These are phyloP conservation scores for Volucella inflata DNA, from an alignment of 2,888 invertebrate species.

Conservation along the genomic window DNA sequence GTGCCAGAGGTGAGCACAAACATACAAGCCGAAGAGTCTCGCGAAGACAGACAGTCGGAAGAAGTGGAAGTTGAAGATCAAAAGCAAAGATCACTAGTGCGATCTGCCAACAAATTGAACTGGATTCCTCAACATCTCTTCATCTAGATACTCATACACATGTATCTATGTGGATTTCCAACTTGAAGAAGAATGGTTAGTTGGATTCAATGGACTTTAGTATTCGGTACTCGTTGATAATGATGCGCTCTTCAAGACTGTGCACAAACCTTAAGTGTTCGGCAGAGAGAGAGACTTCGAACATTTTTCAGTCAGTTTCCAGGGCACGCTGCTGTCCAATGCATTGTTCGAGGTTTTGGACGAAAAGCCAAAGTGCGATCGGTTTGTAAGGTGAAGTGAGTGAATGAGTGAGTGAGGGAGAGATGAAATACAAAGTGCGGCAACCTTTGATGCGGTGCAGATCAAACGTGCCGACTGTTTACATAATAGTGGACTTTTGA, in stretches of 20 bases:
- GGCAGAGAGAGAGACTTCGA: constrained; percentile 42
- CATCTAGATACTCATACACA: no score
- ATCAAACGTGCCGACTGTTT: constrained; percentile 88
- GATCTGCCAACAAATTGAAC: constrained; percentile 64
- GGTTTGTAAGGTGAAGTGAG: background rate
- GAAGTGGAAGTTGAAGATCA: constrained; percentile 67
- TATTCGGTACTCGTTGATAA: background rate
- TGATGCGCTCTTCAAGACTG: constrained; percentile 66
- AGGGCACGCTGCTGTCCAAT: constrained; percentile 59
- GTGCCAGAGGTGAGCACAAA: constrained; percentile 60
- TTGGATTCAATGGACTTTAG: constrained; percentile 1
- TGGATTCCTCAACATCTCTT: constrained; percentile 44
- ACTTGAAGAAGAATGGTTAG: constrained; percentile 22
- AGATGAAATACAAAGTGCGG: constrained; percentile 44
- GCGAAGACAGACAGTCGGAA: constrained; percentile 31
- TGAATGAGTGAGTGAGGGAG: constrained; percentile 33
- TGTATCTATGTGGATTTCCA: background rate
- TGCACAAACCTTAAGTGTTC: constrained; percentile 58
- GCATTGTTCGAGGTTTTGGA: constrained; percentile 68
- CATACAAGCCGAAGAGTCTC: background rate
- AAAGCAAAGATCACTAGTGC: constrained; percentile 49
- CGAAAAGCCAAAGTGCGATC: constrained; percentile 44
- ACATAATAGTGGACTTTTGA: constrained; percentile 88
- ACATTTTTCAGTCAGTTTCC: constrained; percentile 48
- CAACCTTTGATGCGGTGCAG: constrained; percentile 85